A percentile compares a stretch with the other conserved stretches of the same genome.
Evolutionary conservation across 2,888 invertebrate genomes (phyloP).

Genomic region (Nycteola revayana): DNA sequence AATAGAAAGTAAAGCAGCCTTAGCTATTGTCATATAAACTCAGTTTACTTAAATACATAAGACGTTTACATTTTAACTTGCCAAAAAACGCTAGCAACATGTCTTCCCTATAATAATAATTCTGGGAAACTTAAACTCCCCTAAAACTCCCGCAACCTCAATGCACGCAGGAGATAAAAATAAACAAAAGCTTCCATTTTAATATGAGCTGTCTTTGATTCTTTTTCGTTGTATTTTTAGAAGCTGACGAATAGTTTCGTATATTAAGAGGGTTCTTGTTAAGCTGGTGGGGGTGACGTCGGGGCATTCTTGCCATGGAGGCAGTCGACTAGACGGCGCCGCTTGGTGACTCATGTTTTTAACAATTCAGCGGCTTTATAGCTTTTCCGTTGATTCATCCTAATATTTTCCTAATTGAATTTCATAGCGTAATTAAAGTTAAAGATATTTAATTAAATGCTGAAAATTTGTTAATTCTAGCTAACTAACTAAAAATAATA

Average conservation of each 20-base stretch:
- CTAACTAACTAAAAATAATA: too few species aligned
- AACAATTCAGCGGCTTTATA: slow-evolving; percentile 51
- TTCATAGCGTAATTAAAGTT: too few species aligned
- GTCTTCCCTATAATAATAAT: slow-evolving; percentile 25
- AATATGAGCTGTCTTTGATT: slow-evolving; percentile 23
- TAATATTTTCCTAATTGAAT: too few species aligned
- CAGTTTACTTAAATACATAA: too few species aligned
- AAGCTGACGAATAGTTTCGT: slow-evolving; percentile 12
- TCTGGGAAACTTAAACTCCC: slow-evolving; percentile 27
- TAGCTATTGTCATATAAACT: too few species aligned
- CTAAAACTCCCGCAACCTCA: slow-evolving; percentile 34
- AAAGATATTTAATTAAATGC: too few species aligned
- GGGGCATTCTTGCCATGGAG: slow-evolving; percentile 39
- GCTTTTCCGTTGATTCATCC: slow-evolving; percentile 50
- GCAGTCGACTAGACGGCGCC: slow-evolving; percentile 58
- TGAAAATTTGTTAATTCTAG: too few species aligned
- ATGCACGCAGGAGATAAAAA: slow-evolving; percentile 39
- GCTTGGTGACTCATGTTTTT: slow-evolving; percentile 42
- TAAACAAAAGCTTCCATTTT: slow-evolving; percentile 33
- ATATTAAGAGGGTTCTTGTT: slow-evolving; percentile 27
- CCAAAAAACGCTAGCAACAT: slow-evolving; percentile 7
- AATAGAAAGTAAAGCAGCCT: too few species aligned
- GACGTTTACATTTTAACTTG: slow-evolving; percentile 16
- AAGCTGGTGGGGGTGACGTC: slow-evolving; percentile 34
- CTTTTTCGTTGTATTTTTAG: slow-evolving; percentile 13